phyloP scores from a whole-genome alignment of 1,140 invertebrate species.

The Papilio dardanus region DNA sequence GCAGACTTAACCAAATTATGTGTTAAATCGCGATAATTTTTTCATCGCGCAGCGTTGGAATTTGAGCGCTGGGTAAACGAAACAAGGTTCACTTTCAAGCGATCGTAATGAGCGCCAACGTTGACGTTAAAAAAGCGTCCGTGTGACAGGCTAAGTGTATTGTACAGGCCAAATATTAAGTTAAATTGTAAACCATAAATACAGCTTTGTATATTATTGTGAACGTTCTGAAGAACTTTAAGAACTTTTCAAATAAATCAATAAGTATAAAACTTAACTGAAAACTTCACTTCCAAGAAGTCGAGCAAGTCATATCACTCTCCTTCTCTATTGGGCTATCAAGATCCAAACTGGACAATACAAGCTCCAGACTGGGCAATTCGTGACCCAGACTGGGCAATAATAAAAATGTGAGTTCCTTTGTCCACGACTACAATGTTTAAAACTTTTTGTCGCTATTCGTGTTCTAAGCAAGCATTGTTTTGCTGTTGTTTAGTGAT shows the following conservation, averaged over 20 bases:
- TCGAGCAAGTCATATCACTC: constrained; percentile 47
- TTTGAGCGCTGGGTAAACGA: too few relatives aligned
- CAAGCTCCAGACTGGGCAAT: constrained; percentile 37
- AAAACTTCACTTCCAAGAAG: constrained; percentile 38
- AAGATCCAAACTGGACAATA: too few relatives aligned
- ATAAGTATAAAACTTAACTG: constrained; percentile 51
- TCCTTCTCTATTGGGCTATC: neutral
- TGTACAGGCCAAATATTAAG: neutral
- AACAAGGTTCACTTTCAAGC: too few relatives aligned
- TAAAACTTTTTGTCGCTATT: constrained; percentile 15
- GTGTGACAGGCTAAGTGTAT: neutral
- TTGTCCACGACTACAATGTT: constrained; percentile 11
- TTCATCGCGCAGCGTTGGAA: too few relatives aligned
- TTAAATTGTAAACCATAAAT: neutral
- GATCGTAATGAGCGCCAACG: too few relatives aligned
- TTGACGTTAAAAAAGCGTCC: too few relatives aligned
- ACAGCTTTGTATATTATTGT: neutral
- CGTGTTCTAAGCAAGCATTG: constrained; percentile 23
- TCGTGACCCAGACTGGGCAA: too few relatives aligned
- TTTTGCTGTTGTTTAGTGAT: constrained; percentile 16
- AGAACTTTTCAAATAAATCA: constrained; percentile 51
- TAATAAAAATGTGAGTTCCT: constrained; percentile 44
- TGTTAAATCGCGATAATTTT: too few relatives aligned
- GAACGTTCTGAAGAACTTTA: constrained; percentile 37
- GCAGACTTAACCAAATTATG: too few relatives aligned